Conservation (phyloP, 2,888 invertebrate genomes). For the Galerucella nymphaeae region DNA sequence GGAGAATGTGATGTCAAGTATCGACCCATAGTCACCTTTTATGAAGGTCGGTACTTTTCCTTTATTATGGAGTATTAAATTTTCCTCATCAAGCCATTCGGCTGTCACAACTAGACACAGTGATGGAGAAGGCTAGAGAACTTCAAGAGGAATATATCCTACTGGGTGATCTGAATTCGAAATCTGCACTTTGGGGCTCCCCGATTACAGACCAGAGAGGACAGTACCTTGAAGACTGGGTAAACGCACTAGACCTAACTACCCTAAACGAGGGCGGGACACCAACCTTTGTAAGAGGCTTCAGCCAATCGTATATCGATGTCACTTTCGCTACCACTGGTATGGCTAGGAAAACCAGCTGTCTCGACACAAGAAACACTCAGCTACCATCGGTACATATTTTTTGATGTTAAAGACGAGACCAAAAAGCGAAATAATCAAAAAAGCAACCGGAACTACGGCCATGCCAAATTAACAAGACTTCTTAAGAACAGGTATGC, state of each 20-base stretch:
- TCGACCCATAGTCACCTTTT: too few species aligned
- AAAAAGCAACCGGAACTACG: too few species aligned
- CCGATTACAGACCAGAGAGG: conserved; percentile 16
- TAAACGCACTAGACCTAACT: conserved; percentile 1
- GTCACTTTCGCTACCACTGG: conserved; percentile 13
- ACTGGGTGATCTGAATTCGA: conserved; percentile 31
- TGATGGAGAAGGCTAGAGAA: conserved; percentile 3
- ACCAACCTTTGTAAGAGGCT: conserved; percentile 22
- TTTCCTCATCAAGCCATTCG: too few species aligned
- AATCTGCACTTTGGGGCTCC: conserved; percentile 29
- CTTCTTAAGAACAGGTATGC: too few species aligned
- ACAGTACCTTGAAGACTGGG: conserved; percentile 16
- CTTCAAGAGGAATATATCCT: background rate
- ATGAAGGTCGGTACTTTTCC: too few species aligned
- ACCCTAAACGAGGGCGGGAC: background rate
- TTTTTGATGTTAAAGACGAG: too few species aligned
- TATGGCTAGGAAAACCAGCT: background rate
- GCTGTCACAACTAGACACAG: background rate
- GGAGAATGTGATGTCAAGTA: too few species aligned
- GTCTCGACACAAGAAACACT: conserved; percentile 2
- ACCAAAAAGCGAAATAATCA: too few species aligned
- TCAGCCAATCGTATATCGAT: conserved; percentile 2
- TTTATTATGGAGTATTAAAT: too few species aligned
- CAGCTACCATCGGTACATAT: conserved; percentile 13
- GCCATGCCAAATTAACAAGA: too few species aligned